phyloP scores from a whole-genome alignment of 2,797 vertebrate genomes.

The Phataginus tetradactyla region DNA sequence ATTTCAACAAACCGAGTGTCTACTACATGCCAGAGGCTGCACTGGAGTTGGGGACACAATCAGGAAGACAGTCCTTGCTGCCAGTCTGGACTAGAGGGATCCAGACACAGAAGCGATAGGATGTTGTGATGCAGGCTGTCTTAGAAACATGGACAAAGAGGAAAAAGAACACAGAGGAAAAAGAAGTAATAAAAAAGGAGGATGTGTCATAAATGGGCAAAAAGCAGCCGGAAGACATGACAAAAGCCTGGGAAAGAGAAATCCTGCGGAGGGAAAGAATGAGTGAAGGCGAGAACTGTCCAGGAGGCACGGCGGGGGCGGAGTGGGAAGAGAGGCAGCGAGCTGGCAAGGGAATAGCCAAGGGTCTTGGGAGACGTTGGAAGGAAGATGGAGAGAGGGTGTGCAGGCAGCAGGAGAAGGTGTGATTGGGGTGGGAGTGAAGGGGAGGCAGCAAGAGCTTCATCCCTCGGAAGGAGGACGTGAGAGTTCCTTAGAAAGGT shows the following conservation, averaged over 20 bases:
- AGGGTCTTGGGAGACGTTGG: neutral
- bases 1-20: neutral
- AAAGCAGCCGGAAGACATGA: neutral
- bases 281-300: rapidly evolving
- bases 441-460: neutral
- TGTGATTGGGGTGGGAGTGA: neutral
- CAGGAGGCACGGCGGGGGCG: no score
- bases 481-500: neutral
- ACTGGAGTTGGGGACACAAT: neutral
- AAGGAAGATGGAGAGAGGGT: neutral
- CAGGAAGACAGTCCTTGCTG: neutral
- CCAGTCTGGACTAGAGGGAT: neutral
- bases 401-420: neutral
- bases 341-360: neutral
- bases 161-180: neutral
- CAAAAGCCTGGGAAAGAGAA: neutral
- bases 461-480: neutral
- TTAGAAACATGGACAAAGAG: neutral
- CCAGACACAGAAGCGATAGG: neutral
- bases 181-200: neutral
- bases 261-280: neutral
- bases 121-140: neutral
- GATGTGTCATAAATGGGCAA: neutral
- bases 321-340: neutral
- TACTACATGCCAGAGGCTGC: neutral